Evolutionary conservation across 2,113 vertebrate genomes (phyloP).

Genomic region (Hippocampus guttulatus): DNA sequence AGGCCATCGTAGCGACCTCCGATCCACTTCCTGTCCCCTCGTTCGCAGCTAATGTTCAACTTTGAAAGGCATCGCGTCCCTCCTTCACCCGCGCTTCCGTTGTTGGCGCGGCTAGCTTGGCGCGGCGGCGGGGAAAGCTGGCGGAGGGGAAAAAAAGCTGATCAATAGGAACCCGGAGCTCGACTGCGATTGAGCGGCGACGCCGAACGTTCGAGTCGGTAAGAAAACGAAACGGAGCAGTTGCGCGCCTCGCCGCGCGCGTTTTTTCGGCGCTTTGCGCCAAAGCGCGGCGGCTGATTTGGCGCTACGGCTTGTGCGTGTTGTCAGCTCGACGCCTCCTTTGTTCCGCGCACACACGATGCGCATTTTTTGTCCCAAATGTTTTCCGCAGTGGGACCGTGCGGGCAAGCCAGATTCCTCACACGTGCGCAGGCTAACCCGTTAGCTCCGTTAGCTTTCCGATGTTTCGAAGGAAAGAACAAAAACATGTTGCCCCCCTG

Average conservation of each 20-base stretch:
- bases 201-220: constrained; percentile 45
- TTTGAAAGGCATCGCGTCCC: constrained; percentile 12
- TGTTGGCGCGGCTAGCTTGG: constrained; percentile 36
- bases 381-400: neutral
- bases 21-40: too few species aligned
- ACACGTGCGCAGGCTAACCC: neutral
- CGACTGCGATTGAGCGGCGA: constrained; percentile 56
- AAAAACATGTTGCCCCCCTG: neutral
- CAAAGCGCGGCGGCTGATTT: constrained; percentile 4
- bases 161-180: constrained; percentile 53
- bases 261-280: neutral
- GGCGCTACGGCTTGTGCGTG: constrained; percentile 17
- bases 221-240: constrained; percentile 33
- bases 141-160: constrained; percentile 40
- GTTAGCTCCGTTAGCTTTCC: neutral
- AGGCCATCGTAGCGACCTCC: neutral
- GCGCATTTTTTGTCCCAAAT: neutral
- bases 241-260: neutral
- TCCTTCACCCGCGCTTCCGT: constrained; percentile 21
- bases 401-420: neutral
- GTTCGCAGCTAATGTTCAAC: constrained; percentile 6
- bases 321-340: constrained; percentile 37
- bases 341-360: constrained; percentile 61
- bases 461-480: neutral
- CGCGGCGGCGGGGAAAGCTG: constrained; percentile 15